Percentiles rank a stretch among this genome's conserved stretches.
Conservation (phyloP, 2,888 invertebrate genomes). For the Lypha dubia region DNA sequence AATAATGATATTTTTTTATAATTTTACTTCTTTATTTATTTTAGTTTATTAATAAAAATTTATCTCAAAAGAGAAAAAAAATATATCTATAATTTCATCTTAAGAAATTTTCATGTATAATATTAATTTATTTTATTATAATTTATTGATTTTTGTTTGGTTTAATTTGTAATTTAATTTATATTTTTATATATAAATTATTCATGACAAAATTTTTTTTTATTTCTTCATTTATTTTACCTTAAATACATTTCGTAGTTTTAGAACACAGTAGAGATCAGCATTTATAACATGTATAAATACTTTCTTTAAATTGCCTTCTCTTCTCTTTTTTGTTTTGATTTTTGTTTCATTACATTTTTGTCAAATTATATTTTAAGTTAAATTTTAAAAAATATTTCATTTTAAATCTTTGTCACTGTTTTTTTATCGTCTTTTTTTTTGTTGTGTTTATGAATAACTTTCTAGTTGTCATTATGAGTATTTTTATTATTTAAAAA, state of each 20-base stretch:
- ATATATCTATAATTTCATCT: conserved; percentile 78
- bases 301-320: conserved; percentile 28
- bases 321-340: conserved; percentile 22
- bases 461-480: conserved; percentile 20
- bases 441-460: background rate
- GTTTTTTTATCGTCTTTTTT: background rate
- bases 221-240: conserved; percentile 34
- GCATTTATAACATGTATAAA: conserved; percentile 71
- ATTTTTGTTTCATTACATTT: conserved; percentile 9
- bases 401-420: conserved; percentile 22
- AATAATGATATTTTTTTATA: conserved; percentile 28
- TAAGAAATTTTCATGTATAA: conserved; percentile 60
- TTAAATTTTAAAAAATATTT: conserved; percentile 59
- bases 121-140: conserved; percentile 38
- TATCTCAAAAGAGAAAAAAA: conserved; percentile 81
- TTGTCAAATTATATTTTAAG: conserved; percentile 28
- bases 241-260: conserved; percentile 70
- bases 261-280: conserved; percentile 82
- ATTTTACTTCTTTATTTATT: conserved; percentile 6
- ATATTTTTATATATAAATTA: conserved; percentile 21
- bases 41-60: conserved; percentile 33
- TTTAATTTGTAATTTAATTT: conserved; percentile 39
- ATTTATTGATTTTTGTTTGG: conserved; percentile 59
- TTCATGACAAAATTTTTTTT: conserved; percentile 43
- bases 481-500: conserved; percentile 20